These are phyloP conservation scores for Drosophila paranaensis DNA, from an alignment of 2,888 invertebrate species.

Conservation along the genomic window DNA sequence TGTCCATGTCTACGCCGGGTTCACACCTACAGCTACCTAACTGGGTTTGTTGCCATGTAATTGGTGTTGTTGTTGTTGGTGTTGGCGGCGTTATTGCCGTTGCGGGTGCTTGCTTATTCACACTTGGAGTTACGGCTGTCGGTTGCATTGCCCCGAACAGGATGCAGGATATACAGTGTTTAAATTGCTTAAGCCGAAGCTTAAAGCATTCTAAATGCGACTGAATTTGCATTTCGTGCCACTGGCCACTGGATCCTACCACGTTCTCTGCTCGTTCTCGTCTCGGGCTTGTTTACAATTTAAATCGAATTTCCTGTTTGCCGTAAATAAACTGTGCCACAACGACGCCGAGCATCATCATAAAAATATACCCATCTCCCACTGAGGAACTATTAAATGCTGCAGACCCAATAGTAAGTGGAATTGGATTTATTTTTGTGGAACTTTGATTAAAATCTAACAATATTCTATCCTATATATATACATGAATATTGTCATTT, in stretches of 20 bases:
- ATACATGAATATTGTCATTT: no score
- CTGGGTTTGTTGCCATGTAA: constrained; percentile 59
- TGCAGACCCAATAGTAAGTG: not conserved
- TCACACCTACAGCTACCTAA: constrained; percentile 48
- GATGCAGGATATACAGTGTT: constrained; percentile 76
- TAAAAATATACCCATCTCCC: constrained; percentile 8
- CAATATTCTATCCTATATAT: not conserved
- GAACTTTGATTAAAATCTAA: not conserved
- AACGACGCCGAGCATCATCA: constrained; percentile 11
- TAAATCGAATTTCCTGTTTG: constrained; percentile 75
- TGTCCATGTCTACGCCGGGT: constrained; percentile 30
- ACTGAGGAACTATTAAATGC: constrained; percentile 10
- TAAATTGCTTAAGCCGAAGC: constrained; percentile 68
- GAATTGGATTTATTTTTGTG: not conserved
- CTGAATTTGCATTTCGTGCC: constrained; percentile 62
- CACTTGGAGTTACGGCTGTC: constrained; percentile 49
- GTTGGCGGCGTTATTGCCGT: constrained; percentile 47
- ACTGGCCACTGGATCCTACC: constrained; percentile 6
- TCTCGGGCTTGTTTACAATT: constrained; percentile 70
- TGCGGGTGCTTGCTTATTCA: constrained; percentile 61
- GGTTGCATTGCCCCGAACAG: constrained; percentile 56
- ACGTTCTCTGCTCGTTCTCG: not conserved
- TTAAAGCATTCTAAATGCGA: constrained; percentile 60
- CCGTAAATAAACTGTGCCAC: constrained; percentile 52
- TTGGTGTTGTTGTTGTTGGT: constrained; percentile 64